Base-by-base conservation (phyloP, 1,140 invertebrate genomes). In the Meloidogyne hapla region DNA sequence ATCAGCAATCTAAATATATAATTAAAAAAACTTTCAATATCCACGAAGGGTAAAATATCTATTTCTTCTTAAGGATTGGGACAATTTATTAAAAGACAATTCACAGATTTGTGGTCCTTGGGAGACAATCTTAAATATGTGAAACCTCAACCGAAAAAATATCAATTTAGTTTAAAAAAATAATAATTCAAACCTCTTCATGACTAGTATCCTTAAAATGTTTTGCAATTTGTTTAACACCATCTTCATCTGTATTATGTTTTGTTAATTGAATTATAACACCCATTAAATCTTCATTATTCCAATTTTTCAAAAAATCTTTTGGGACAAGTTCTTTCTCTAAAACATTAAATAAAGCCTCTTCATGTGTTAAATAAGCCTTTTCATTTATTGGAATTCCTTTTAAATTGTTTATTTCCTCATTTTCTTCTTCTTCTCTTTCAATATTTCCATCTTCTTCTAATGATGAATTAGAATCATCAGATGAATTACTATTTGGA, bases 131-230 rank as follows among this genome's bases (percentile, higher is more conserved):
- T 9, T n/a, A n/a, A n/a, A n/a, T n/a, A n/a, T n/a, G n/a, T n/a
- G n/a, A n/a, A n/a, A n/a, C n/a, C n/a, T n/a, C n/a, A n/a, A n/a
- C n/a, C n/a, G n/a, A n/a, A n/a, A n/a, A n/a, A n/a, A n/a, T n/a
- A n/a, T n/a, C n/a, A n/a, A n/a, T n/a, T n/a, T n/a, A n/a, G n/a
- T 4, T 61, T 63, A 25, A 26, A 9, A 26, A n/a, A 38, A 26
- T n/a, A n/a, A n/a, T n/a, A n/a, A n/a, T n/a, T n/a, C n/a, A n/a
- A 56, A 73, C 71, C 48, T 73, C 71, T 40, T 73, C 71, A 73
- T 42, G 8, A 23, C 28, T 56, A 1, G 71, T 73, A 21, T 73
- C 71, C 0, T 64, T 61, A 61, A 73, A 73, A 73, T 38, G 40
- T 23, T 28, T 10, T 1, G 64, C 71, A 33, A 73, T 56, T 12